Conservation (phyloP, 2,888 invertebrate genomes). For the Arrhopalites spinosus region DNA sequence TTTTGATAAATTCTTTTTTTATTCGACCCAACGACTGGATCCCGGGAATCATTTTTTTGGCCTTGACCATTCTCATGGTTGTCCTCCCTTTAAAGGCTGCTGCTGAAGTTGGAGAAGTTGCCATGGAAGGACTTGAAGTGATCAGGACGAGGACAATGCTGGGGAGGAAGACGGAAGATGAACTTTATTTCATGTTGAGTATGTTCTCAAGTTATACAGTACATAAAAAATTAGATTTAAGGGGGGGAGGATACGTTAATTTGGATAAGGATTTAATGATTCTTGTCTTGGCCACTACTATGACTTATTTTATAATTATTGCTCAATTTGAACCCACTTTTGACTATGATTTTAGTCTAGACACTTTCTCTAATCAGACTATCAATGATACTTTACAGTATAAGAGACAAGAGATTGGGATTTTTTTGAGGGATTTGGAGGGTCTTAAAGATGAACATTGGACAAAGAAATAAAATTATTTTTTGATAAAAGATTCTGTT, state of each 20-base stretch:
- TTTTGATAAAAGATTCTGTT: not conserved
- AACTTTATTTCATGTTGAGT: constrained; percentile 44
- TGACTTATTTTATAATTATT: constrained; percentile 47
- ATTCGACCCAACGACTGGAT: constrained; percentile 43
- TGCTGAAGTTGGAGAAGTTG: constrained; percentile 20
- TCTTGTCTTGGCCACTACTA: constrained; percentile 34
- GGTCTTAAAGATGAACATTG: not conserved
- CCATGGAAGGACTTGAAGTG: constrained; percentile 47
- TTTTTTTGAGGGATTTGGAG: constrained; percentile 42
- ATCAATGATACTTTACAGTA: not conserved
- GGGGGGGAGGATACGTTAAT: constrained; percentile 41
- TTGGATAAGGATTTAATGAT: constrained; percentile 44
- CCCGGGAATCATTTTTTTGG: constrained; percentile 27
- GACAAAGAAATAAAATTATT: not conserved
- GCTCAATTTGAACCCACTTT: constrained; percentile 45
- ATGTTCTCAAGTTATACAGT: constrained; percentile 47
- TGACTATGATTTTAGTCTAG: constrained; percentile 12
- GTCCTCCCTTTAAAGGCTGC: constrained; percentile 1
- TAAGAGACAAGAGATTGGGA: constrained; percentile 32
- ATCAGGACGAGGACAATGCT: constrained; percentile 44
- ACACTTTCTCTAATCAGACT: not conserved
- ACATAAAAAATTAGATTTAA: constrained; percentile 39
- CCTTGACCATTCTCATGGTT: not conserved
- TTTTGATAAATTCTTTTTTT: constrained; percentile 25
- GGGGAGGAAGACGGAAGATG: constrained; percentile 44